Evolutionary conservation across 2,113 vertebrate genomes (phyloP).

Genomic region (Toxostoma redivivum): DNA sequence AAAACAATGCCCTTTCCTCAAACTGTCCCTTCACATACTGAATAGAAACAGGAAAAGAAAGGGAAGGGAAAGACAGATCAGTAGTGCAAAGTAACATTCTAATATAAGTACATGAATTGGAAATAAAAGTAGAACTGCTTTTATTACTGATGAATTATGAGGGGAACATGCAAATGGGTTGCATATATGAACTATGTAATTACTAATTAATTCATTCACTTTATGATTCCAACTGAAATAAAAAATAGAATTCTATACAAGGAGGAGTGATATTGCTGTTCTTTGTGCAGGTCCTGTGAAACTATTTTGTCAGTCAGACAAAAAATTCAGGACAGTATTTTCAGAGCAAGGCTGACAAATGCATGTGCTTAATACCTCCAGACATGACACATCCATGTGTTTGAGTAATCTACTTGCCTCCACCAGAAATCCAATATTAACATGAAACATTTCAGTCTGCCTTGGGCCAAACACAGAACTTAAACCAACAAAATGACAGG

Average conservation of each 20-base stretch:
- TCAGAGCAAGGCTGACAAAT: not conserved
- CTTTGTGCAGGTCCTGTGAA: not conserved
- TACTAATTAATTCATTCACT: not conserved
- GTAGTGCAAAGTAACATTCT: not conserved
- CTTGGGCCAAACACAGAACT: not conserved
- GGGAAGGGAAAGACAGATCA: not conserved
- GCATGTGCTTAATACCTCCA: not conserved
- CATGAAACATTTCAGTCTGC: not conserved
- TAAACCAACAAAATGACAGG: not conserved
- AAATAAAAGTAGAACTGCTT: not conserved
- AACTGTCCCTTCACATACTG: not conserved
- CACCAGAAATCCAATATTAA: not conserved
- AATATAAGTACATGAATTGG: not conserved
- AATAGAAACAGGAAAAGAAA: not conserved
- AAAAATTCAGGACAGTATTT: not conserved
- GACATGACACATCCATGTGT: not conserved
- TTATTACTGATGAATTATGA: slow-evolving; percentile 7
- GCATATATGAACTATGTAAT: not conserved
- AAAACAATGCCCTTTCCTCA: not conserved
- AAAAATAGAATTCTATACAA: not conserved
- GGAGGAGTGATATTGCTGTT: not conserved
- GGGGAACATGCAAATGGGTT: not conserved
- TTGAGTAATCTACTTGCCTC: not conserved
- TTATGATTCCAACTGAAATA: slow-evolving; percentile 10
- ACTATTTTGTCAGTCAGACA: not conserved